These are phyloP conservation scores for Heterocephalus glaber DNA, from an alignment of 2,113 vertebrate species.

Conservation along the genomic window DNA sequence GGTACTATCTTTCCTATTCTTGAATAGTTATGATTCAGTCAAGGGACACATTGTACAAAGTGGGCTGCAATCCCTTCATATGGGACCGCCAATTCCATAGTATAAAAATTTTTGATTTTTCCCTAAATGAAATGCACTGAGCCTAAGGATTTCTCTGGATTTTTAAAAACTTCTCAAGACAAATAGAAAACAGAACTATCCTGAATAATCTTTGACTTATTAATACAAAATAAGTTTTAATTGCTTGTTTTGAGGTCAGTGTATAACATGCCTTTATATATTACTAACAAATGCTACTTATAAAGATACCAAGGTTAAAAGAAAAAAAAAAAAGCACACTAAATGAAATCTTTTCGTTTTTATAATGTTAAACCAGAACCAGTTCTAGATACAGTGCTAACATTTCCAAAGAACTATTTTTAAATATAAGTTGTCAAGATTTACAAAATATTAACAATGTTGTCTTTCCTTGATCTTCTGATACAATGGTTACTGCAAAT, in stretches of 20 bases:
- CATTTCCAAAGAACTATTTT: constrained; percentile 60
- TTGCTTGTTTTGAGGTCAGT: not conserved
- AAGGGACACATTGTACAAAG: not conserved
- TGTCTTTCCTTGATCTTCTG: constrained; percentile 43
- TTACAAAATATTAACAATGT: constrained; percentile 54
- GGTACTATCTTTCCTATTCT: not conserved
- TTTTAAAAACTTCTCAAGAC: not conserved
- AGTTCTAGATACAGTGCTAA: constrained; percentile 46
- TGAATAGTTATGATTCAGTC: not conserved
- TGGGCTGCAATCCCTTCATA: not conserved
- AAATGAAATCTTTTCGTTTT: constrained; percentile 51
- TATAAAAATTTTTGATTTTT: not conserved
- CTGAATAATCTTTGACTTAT: not conserved
- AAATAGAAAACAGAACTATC: not conserved
- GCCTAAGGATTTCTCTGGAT: not conserved
- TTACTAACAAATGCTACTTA: constrained; percentile 34
- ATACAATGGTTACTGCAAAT: constrained; percentile 45
- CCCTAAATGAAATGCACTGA: not conserved
- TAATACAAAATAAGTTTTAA: not conserved
- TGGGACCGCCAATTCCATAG: not conserved
- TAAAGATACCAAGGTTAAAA: constrained; percentile 44
- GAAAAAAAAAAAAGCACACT: not conserved
- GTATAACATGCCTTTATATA: not conserved
- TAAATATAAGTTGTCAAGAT: constrained; percentile 57
- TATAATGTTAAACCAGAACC: not conserved